Base-by-base conservation (phyloP, 2,797 vertebrate species). In the Meriones psammophilus region DNA sequence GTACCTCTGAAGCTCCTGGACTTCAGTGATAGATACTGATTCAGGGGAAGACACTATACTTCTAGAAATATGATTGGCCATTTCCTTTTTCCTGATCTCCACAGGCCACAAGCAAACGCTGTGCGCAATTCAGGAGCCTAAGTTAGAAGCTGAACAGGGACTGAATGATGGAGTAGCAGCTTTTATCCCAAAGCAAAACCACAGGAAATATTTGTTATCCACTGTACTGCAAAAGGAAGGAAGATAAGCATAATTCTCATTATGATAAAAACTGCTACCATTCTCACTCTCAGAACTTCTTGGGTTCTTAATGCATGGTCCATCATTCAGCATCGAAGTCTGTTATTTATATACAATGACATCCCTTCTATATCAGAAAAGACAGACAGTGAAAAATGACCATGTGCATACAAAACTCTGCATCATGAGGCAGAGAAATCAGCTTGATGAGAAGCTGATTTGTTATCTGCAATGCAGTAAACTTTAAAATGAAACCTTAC, bases 41-140 rank as follows among this genome's bases (percentile, higher is more conserved):
- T 58, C 33, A 30, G 1, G 26, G 79, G 56, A 90, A 95, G 85
- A 87, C 30, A 60, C 42, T 56, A 1, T 18, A 18, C 91, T 89
- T 94, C 28, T 90, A 60, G 28, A 91, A 96, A 93, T 15, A 46
- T 73, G 30, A 73, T 62, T 92, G 78, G 36, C 54, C 56, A 42
- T 89, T 96, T 96, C 88, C 28, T 71, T 91, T 66, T 56, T 89
- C 14, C 42, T 42, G 26, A 73, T 26, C 89, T 64, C 71, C 58
- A 42, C 39, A 92, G 20, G 50, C 64, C 64, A 86, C 15, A 58
- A 92, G 96, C 88, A 94, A 92, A 69, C 33, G 50, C 8, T 36
- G 28, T 86, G 46, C 14, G 78, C 97, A 83, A 97, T 96, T 97
- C 81, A 92, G 89, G 97, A 93, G 50, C 76, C 30, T 74, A 78